Conservation (phyloP, 2,113 vertebrate genomes). For the Tyrannus savana region DNA sequence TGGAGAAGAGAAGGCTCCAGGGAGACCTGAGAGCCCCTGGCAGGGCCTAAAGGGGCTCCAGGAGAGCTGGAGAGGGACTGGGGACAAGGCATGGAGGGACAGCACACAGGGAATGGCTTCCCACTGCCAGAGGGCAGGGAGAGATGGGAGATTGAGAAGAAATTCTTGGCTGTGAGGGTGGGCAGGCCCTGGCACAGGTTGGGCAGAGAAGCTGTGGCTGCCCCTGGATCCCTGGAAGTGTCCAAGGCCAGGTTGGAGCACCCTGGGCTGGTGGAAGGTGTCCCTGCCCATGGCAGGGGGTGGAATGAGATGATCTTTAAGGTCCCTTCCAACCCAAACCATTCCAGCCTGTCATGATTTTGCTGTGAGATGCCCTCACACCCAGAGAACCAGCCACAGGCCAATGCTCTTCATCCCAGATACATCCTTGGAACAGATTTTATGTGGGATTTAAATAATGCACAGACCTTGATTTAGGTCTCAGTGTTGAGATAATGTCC, state of each 20-base stretch:
- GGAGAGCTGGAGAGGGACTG: too few species aligned
- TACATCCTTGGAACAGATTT: background rate
- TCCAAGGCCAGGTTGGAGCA: background rate
- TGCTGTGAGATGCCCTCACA: background rate
- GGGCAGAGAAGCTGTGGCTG: too few species aligned
- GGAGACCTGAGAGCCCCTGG: background rate
- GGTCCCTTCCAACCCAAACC: background rate
- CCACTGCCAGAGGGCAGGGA: too few species aligned
- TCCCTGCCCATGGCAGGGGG: background rate
- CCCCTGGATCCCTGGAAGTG: background rate
- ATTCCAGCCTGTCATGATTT: background rate
- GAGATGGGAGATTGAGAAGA: too few species aligned
- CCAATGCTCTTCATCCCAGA: background rate
- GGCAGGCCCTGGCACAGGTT: too few species aligned
- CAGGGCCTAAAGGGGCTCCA: background rate
- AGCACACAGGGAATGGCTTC: too few species aligned
- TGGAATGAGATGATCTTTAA: fast-evolving
- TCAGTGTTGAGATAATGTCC: background rate
- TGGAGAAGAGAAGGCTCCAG: background rate
- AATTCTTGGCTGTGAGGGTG: too few species aligned
- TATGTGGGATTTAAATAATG: background rate
- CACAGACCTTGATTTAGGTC: background rate
- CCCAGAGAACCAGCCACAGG: background rate
- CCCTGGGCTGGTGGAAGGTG: background rate
- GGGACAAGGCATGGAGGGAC: too few species aligned